Percentiles rank a stretch among this genome's conserved stretches.
Conservation (phyloP, 2,113 vertebrate species). For the Phalacrocorax pelagicus region DNA sequence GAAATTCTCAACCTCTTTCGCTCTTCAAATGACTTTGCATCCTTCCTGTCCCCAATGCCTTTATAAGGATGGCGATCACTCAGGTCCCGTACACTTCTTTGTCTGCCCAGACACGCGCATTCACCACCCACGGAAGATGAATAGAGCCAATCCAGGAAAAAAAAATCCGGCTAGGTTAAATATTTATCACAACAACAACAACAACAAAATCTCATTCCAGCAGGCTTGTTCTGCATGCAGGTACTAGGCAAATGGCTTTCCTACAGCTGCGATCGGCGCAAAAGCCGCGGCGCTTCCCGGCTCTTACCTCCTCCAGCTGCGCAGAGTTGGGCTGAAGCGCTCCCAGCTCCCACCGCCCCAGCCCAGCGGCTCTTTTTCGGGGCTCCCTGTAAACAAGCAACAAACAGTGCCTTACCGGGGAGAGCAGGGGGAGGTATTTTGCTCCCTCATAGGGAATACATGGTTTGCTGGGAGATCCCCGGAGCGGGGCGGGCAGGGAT, state of each 20-base stretch:
- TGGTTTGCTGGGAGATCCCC: neutral
- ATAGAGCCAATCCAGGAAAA: slow-evolving; percentile 13
- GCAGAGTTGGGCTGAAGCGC: neutral
- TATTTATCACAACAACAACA: slow-evolving; percentile 67
- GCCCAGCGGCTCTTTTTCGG: slow-evolving; percentile 35
- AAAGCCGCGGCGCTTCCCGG: neutral
- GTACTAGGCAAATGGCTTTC: slow-evolving; percentile 1
- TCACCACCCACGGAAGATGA: slow-evolving; percentile 48
- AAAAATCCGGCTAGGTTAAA: slow-evolving; percentile 68
- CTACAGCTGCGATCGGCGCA: neutral
- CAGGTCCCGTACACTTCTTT: slow-evolving; percentile 63
- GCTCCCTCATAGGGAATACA: slow-evolving; percentile 8
- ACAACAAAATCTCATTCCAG: slow-evolving; percentile 22
- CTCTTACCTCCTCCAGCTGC: slow-evolving; percentile 71
- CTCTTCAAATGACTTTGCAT: slow-evolving; percentile 39
- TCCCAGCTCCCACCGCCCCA: slow-evolving; percentile 20
- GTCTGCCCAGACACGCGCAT: slow-evolving; percentile 65
- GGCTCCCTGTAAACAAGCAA: slow-evolving; percentile 73
- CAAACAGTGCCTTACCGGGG: slow-evolving; percentile 64
- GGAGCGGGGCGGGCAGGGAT: neutral
- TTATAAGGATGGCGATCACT: slow-evolving; percentile 26
- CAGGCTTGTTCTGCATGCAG: neutral
- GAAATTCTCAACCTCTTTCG: slow-evolving; percentile 38
- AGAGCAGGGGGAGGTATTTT: slow-evolving; percentile 25
- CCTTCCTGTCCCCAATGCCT: slow-evolving; percentile 42